phyloP scores from a whole-genome alignment of 2,888 invertebrate genomes.

The Labia minor region DNA sequence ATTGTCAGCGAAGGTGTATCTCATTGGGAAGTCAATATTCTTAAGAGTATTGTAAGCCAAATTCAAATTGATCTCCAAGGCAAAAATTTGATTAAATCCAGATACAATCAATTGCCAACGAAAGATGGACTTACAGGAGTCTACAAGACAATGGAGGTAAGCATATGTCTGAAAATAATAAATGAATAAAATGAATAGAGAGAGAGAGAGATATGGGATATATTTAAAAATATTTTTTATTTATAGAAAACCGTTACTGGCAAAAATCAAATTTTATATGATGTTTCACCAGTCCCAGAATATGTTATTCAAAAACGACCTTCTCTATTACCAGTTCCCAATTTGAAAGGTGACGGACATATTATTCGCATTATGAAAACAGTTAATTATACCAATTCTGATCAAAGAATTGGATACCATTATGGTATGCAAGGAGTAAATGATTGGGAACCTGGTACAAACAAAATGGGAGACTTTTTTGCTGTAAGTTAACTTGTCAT shows the following conservation, averaged over 20 bases:
- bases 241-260: constrained; percentile 39
- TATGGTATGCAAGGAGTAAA: constrained; percentile 50
- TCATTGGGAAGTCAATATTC: constrained; percentile 54
- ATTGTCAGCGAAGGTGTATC: constrained; percentile 43
- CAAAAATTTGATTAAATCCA: constrained; percentile 41
- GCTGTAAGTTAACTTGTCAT: constrained; percentile 32
- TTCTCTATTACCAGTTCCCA: constrained; percentile 40
- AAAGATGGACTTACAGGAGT: constrained; percentile 42
- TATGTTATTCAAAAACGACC: constrained; percentile 45
- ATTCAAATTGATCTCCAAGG: constrained; percentile 56
- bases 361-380: constrained; percentile 54
- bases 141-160: constrained; percentile 54
- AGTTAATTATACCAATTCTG: constrained; percentile 52
- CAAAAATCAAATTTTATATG: constrained; percentile 58
- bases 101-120: constrained; percentile 36
- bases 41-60: constrained; percentile 57
- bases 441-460: constrained; percentile 42
- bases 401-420: constrained; percentile 51
- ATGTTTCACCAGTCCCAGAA: constrained; percentile 48
- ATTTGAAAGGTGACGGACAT: constrained; percentile 36
- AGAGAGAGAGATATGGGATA: too few species aligned
- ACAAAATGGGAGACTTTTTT: constrained; percentile 44
- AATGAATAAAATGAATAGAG: neutral
- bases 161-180: neutral
- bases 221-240: neutral